Evolutionary conservation across 2,888 invertebrate species (phyloP).

Genomic region (Drosophila meridiana): DNA sequence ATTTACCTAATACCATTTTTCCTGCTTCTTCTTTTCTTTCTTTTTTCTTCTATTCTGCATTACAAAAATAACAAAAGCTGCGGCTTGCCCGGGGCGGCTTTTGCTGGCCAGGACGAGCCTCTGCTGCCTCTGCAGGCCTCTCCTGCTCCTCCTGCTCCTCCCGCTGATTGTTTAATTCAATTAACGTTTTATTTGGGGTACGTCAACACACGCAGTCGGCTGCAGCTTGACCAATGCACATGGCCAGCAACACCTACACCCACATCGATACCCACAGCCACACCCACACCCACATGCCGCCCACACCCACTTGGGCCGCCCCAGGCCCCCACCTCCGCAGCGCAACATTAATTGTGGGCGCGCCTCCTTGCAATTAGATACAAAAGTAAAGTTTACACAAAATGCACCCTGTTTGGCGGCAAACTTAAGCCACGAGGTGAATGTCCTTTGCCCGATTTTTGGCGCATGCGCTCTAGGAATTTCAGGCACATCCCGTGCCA

Average conservation of each 20-base stretch:
- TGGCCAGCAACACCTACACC: background rate
- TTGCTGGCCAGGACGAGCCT: background rate
- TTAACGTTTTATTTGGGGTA: slow-evolving; percentile 47
- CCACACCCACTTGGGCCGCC: background rate
- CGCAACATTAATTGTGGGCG: slow-evolving; percentile 51
- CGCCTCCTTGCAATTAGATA: slow-evolving; percentile 71
- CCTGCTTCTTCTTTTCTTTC: background rate
- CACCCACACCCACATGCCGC: background rate
- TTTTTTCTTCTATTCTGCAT: slow-evolving; percentile 23
- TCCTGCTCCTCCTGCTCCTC: background rate
- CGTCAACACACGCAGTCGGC: slow-evolving; percentile 4
- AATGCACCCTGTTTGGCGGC: slow-evolving; percentile 78
- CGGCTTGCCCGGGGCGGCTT: slow-evolving; percentile 8
- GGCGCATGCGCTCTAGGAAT: slow-evolving; percentile 63
- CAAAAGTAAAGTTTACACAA: slow-evolving; percentile 59
- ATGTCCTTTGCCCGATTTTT: slow-evolving; percentile 65
- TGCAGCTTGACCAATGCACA: slow-evolving; percentile 31
- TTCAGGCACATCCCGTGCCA: slow-evolving; percentile 13
- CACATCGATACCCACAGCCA: background rate
- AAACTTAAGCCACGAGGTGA: slow-evolving; percentile 69
- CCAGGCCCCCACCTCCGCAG: background rate
- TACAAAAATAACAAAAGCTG: slow-evolving; percentile 5
- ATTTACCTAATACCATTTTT: slow-evolving; percentile 13
- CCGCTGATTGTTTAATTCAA: slow-evolving; percentile 51
- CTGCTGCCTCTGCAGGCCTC: background rate